Evolutionary conservation across 2,888 invertebrate species (phyloP).

Genomic region (Meandrusa payeni): DNA sequence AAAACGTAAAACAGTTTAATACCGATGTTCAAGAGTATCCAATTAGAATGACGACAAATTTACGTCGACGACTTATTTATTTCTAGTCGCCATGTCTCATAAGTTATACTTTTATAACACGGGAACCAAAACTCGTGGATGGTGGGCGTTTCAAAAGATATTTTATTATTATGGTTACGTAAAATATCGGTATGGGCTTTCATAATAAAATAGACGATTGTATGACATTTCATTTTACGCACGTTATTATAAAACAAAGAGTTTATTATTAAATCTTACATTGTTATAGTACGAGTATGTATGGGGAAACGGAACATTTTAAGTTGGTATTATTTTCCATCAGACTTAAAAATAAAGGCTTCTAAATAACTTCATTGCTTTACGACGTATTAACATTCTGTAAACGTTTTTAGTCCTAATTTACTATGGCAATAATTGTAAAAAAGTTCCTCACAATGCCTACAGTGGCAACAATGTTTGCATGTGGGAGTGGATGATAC

Average conservation of each 20-base stretch:
- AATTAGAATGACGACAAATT: slow-evolving; percentile 25
- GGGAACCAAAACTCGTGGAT: slow-evolving; percentile 9
- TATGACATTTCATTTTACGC: slow-evolving; percentile 19
- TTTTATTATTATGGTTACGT: slow-evolving; percentile 20
- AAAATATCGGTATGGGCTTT: slow-evolving; percentile 18
- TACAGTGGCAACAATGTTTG: slow-evolving; percentile 8
- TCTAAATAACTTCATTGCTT: slow-evolving; percentile 30
- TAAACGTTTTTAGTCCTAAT: slow-evolving; percentile 48
- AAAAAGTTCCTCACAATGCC: slow-evolving; percentile 33
- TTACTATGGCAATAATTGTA: slow-evolving; percentile 49
- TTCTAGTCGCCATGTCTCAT: slow-evolving; percentile 21
- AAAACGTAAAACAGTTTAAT: slow-evolving; percentile 4
- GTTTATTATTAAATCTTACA: slow-evolving; percentile 19
- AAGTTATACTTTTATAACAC: slow-evolving; percentile 22
- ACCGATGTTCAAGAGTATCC: slow-evolving; percentile 9
- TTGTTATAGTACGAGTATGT: slow-evolving; percentile 10
- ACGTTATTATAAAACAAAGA: slow-evolving; percentile 24
- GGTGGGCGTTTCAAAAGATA: slow-evolving; percentile 20
- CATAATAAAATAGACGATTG: slow-evolving; percentile 18
- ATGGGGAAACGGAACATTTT: slow-evolving; percentile 1
- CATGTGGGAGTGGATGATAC: slow-evolving; percentile 14
- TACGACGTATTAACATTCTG: slow-evolving; percentile 51
- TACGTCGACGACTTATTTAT: slow-evolving; percentile 23
- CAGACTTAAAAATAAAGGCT: slow-evolving; percentile 6
- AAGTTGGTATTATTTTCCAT: not conserved